phyloP scores from a whole-genome alignment of 2,113 vertebrate species.

The Oncorhynchus keta region DNA sequence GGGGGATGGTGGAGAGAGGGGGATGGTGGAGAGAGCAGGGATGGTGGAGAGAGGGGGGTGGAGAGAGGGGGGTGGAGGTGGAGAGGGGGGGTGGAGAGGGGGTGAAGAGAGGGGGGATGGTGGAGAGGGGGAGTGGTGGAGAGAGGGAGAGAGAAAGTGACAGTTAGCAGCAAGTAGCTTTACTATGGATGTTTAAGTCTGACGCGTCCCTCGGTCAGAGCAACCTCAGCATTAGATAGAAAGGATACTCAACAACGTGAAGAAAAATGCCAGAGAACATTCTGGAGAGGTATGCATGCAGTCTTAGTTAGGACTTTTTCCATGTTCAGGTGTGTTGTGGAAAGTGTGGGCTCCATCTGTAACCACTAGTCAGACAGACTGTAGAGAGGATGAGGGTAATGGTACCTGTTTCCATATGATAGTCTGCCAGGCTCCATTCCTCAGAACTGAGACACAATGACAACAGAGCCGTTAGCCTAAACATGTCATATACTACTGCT shows the following conservation, averaged over 20 bases:
- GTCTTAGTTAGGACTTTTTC: too few species aligned
- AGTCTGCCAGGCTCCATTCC: slow-evolving; percentile 91
- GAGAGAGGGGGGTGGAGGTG: too few species aligned
- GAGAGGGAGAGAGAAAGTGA: too few species aligned
- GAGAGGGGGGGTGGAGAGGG: background rate
- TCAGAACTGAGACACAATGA: slow-evolving; percentile 85
- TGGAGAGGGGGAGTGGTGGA: background rate
- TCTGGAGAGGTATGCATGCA: background rate
- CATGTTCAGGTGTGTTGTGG: too few species aligned
- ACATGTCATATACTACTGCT: slow-evolving; percentile 25
- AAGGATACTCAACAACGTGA: background rate
- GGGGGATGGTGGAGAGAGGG: too few species aligned
- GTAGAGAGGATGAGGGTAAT: slow-evolving; percentile 7
- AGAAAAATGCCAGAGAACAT: background rate
- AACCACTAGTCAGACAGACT: background rate
- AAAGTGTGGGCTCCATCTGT: too few species aligned
- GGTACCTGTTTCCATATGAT: slow-evolving; percentile 97
- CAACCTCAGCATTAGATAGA: background rate
- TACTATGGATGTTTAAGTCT: background rate
- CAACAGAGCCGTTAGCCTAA: slow-evolving; percentile 59
- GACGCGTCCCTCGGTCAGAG: background rate
- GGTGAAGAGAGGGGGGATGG: background rate
- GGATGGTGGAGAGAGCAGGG: too few species aligned
- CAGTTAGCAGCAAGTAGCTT: slow-evolving; percentile 6
- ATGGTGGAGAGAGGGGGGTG: too few species aligned